Percentiles rank a stretch among this genome's conserved stretches.
Evolutionary conservation across 2,888 invertebrate species (phyloP).

Genomic region (Alcis repandata): DNA sequence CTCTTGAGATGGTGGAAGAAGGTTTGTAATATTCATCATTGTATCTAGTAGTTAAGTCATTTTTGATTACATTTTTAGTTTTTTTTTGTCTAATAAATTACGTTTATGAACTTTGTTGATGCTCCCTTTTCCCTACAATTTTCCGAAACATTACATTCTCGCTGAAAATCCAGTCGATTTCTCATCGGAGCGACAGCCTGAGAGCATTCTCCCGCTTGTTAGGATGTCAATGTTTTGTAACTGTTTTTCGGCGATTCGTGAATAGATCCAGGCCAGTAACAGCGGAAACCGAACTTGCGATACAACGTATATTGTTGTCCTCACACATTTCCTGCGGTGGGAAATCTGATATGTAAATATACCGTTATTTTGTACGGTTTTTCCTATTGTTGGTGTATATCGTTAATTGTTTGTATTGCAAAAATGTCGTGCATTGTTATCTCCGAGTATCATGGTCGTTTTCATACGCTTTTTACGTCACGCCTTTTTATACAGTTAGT

Average conservation of each 20-base stretch:
- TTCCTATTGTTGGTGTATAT: constrained; percentile 25
- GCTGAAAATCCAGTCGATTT: neutral
- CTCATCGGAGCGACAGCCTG: neutral
- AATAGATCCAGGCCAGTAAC: constrained; percentile 36
- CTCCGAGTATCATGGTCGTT: neutral
- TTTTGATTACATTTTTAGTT: too few relatives aligned
- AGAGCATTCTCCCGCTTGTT: neutral
- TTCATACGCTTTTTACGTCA: neutral
- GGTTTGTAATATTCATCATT: too few relatives aligned
- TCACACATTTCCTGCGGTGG: constrained; percentile 33
- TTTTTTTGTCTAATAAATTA: too few relatives aligned
- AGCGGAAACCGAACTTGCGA: constrained; percentile 32
- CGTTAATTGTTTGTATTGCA: constrained; percentile 21
- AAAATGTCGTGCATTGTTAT: neutral
- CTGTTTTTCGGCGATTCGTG: constrained; percentile 32
- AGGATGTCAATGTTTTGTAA: constrained; percentile 33
- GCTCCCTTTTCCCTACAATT: too few relatives aligned
- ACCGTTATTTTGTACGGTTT: constrained; percentile 45
- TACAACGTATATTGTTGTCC: constrained; percentile 21
- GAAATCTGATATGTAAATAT: constrained; percentile 36
- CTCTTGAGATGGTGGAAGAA: too few relatives aligned
- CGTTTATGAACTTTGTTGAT: too few relatives aligned
- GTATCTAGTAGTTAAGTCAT: too few relatives aligned
- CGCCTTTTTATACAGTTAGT: too few relatives aligned
- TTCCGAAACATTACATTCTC: too few relatives aligned